Base-by-base conservation (phyloP, 1,140 invertebrate species). In the Chrysopa pallens region DNA sequence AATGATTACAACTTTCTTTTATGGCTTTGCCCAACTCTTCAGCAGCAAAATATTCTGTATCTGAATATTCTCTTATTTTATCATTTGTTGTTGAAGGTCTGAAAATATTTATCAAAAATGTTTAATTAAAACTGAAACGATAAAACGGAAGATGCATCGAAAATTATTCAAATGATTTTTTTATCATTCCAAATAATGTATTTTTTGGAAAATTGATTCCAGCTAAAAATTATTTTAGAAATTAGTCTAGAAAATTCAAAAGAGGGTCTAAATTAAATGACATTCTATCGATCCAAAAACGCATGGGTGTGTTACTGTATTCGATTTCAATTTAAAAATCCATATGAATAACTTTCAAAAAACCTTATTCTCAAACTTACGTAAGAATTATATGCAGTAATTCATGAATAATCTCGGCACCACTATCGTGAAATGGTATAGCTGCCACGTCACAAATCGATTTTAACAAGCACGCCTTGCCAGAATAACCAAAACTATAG, bases 381-480 rank as follows among this genome's bases (percentile, higher is more conserved):
- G 78, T 77, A 50, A 84, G 66, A 46, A 84, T 56, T 48, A 76
- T 67, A 54, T 80, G 76, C 17, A 80, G 57, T 45, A 84, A 62
- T 65, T 83, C 73, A 11, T 72, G 73, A 46, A 77, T 58, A 42
- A 84, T 63, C 13, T 78, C 76, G 49, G 70, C 69, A 46, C 69
- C 62, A 52, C 66, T 64, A 46, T 69, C 69, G 45, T 28, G 6
- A 27, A 83, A 74, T 44, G 78, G 76, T 29, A 70, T 66, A 47
- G 74, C 70, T 1, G 78, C 73, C 1, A 71, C 69, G 60, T 84
- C 80, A 53, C 82, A 85, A 53, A 85, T 77, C 46, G 74, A 73
- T 53, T 74, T 73, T 35, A 83, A 66, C 38, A 84, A 64, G 59
- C 82, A 84, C 45, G 69, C 66, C 47, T 74, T 69, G 8, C 80